These are phyloP conservation scores for Drosophila robusta DNA, from an alignment of 2,888 invertebrate species.

Conservation along the genomic window DNA sequence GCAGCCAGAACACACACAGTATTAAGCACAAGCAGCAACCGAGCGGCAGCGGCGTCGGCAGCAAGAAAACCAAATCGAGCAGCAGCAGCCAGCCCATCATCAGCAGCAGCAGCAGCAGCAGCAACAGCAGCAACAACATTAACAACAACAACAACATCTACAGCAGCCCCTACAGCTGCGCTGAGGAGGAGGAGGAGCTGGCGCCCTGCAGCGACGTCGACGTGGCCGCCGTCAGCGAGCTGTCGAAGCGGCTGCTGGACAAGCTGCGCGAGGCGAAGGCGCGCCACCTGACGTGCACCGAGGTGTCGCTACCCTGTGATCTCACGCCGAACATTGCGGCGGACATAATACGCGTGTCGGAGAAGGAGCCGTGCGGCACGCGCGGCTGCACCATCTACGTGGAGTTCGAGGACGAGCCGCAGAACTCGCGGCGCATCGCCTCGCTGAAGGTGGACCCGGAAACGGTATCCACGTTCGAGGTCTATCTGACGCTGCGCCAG, in stretches of 20 bases:
- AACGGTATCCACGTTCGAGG: conserved; percentile 82
- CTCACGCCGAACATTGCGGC: conserved; percentile 82
- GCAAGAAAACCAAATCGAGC: conserved; percentile 71
- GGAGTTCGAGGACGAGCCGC: conserved; percentile 83
- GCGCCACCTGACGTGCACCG: conserved; percentile 81
- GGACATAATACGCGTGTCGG: conserved; percentile 82
- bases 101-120: conserved; percentile 37
- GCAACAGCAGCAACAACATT: conserved; percentile 4
- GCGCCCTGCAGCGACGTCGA: conserved; percentile 46
- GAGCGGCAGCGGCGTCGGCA: conserved; percentile 32
- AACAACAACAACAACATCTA: conserved; percentile 20
- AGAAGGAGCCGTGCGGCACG: conserved; percentile 82
- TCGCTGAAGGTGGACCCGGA: conserved; percentile 81
- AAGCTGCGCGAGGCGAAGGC: conserved; percentile 82
- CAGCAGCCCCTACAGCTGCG: conserved; percentile 38
- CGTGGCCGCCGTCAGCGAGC: conserved; percentile 61
- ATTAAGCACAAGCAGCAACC: conserved; percentile 69
- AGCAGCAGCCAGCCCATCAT: conserved; percentile 17
- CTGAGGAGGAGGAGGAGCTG: conserved; percentile 45
- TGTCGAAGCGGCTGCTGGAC: conserved; percentile 75
- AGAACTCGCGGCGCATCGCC: conserved; percentile 82
- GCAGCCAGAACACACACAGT: conserved; percentile 56
- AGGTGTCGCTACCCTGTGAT: conserved; percentile 84
- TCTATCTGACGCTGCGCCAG: conserved; percentile 82
- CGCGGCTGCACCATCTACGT: conserved; percentile 83